These are phyloP conservation scores for Anoplopoma fimbria DNA, from an alignment of 2,113 vertebrate species.

Conservation along the genomic window DNA sequence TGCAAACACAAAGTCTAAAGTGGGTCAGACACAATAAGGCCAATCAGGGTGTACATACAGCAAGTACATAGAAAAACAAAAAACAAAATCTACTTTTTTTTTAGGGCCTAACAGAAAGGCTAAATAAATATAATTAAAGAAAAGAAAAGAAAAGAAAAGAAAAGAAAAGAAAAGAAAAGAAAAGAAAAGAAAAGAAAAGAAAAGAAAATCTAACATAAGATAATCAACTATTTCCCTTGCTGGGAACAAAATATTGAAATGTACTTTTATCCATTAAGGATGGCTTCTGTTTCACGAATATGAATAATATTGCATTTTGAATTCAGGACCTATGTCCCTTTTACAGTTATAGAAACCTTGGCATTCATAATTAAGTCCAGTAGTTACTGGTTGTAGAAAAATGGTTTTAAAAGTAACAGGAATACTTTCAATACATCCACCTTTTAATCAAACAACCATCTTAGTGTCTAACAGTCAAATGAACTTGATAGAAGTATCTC, in stretches of 20 bases:
- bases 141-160: conserved; percentile 14
- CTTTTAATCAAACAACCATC: conserved; percentile 4
- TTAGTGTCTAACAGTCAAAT: neutral
- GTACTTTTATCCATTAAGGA: neutral
- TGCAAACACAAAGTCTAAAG: neutral
- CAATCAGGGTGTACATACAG: conserved; percentile 15
- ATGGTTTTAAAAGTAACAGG: neutral
- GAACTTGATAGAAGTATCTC: neutral
- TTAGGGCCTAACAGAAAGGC: neutral
- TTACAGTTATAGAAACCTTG: conserved; percentile 3
- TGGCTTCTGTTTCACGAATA: conserved; percentile 32
- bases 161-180: conserved; percentile 21
- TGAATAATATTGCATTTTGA: conserved; percentile 28
- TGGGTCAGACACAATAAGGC: conserved; percentile 1
- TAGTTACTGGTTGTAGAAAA: neutral
- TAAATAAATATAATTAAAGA: conserved; percentile 25
- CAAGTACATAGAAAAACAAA: neutral
- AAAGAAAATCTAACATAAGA: neutral
- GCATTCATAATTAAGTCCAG: neutral
- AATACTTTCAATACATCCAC: neutral
- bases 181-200: conserved; percentile 17
- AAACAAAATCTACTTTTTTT: neutral
- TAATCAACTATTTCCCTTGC: neutral
- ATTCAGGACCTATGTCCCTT: conserved; percentile 5
- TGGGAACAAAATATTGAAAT: neutral